A percentile compares a stretch with the other conserved stretches of the same genome.
Conservation (phyloP, 2,888 invertebrate genomes). For the Pristionchus entomophagus region DNA sequence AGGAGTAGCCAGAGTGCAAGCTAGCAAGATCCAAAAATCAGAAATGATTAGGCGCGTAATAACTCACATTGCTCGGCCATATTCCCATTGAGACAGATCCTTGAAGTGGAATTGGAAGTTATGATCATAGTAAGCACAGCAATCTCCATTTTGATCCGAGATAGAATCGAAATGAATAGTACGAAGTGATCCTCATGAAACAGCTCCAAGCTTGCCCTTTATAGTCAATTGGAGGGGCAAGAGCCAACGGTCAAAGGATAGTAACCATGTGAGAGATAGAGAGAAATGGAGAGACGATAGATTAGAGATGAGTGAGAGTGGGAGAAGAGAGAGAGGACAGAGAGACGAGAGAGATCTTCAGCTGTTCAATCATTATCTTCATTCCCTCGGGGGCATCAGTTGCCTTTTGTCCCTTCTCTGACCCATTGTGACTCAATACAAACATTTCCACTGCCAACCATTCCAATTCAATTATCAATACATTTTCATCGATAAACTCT, state of each 20-base stretch:
- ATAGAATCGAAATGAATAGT: background rate
- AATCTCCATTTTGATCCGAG: conserved; percentile 38
- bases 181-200: background rate
- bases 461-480: background rate
- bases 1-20: conserved; percentile 27
- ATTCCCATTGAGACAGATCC: conserved; percentile 43
- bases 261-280: background rate
- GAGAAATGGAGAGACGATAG: background rate
- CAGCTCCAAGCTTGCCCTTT: background rate
- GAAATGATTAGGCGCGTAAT: background rate
- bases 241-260: conserved; percentile 12
- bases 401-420: background rate
- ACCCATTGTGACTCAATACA: conserved; percentile 24
- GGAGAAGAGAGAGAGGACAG: background rate
- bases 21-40: conserved; percentile 32
- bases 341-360: background rate
- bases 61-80: conserved; percentile 37
- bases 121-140: conserved; percentile 46
- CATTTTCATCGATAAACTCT: conserved; percentile 7
- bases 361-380: conserved; percentile 34
- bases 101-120: conserved; percentile 34
- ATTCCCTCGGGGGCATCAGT: background rate
- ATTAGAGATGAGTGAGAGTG: background rate
- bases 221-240: background rate
- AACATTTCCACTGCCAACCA: background rate